Percentiles rank a stretch among this genome's conserved stretches.
Evolutionary conservation across 2,113 vertebrate genomes (phyloP).

Genomic region (Raja brachyura): DNA sequence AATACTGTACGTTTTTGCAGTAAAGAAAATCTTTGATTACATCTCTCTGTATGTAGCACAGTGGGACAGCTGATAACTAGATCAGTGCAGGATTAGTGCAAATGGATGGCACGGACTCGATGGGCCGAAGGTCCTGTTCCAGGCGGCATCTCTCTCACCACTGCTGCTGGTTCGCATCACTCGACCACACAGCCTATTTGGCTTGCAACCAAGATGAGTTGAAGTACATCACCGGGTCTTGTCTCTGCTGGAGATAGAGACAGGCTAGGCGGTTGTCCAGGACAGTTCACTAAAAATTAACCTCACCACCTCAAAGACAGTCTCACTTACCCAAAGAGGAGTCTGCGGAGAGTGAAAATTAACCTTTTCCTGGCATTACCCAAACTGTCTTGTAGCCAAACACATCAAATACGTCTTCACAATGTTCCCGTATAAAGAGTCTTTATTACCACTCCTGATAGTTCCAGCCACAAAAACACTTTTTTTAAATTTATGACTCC

Average conservation of each 20-base stretch:
- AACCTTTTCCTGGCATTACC: constrained; percentile 33
- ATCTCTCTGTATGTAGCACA: too few species aligned
- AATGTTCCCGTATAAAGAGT: background rate
- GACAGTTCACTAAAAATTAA: constrained; percentile 33
- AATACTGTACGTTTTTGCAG: too few species aligned
- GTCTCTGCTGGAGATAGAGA: background rate
- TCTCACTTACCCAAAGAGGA: constrained; percentile 16
- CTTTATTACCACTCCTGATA: background rate
- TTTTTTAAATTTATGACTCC: background rate
- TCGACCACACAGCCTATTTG: background rate
- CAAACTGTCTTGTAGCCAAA: constrained; percentile 30
- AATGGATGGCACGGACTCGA: too few species aligned
- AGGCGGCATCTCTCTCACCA: background rate
- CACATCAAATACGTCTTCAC: constrained; percentile 30
- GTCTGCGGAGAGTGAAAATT: constrained; percentile 27
- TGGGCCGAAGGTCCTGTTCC: too few species aligned
- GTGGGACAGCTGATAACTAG: too few species aligned
- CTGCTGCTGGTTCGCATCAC: background rate
- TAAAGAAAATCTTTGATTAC: too few species aligned
- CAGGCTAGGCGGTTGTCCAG: background rate
- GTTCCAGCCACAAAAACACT: background rate
- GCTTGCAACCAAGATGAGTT: background rate
- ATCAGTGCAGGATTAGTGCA: too few species aligned
- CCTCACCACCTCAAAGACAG: background rate
- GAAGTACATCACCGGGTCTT: background rate